Percentiles rank a stretch among this genome's conserved stretches.
Conservation (phyloP, 2,113 vertebrate genomes). For the Cyprinodon brontotheroides region DNA sequence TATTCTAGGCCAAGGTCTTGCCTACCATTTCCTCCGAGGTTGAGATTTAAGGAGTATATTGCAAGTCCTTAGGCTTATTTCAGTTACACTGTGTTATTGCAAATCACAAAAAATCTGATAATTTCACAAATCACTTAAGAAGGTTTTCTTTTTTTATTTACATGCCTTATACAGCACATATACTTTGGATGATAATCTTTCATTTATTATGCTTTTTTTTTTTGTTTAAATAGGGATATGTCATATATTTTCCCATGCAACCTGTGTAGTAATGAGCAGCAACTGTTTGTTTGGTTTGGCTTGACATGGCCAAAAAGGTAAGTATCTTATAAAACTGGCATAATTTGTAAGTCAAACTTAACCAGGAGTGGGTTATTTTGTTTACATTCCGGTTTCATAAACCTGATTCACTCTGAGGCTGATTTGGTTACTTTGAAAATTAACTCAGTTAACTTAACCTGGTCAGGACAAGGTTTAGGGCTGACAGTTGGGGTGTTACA, state of each 20-base stretch:
- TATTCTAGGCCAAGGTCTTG: slow-evolving; percentile 57
- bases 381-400: no score
- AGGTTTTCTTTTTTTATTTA: no score
- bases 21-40: slow-evolving; percentile 26
- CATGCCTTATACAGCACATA: not conserved
- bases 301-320: no score
- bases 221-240: not conserved
- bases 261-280: not conserved
- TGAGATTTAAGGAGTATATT: slow-evolving; percentile 27
- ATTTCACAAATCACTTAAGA: not conserved
- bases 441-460: no score
- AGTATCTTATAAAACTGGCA: no score
- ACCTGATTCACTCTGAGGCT: no score
- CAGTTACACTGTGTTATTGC: slow-evolving; percentile 1
- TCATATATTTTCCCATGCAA: not conserved
- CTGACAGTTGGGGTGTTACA: no score
- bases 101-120: not conserved
- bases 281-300: not conserved
- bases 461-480: no score
- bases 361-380: no score
- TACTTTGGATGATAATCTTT: not conserved
- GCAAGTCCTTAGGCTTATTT: slow-evolving; percentile 10
- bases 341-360: no score
- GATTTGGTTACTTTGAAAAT: no score
- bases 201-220: not conserved